phyloP scores from a whole-genome alignment of 1,140 invertebrate species.

The Drosophila grimshawi region DNA sequence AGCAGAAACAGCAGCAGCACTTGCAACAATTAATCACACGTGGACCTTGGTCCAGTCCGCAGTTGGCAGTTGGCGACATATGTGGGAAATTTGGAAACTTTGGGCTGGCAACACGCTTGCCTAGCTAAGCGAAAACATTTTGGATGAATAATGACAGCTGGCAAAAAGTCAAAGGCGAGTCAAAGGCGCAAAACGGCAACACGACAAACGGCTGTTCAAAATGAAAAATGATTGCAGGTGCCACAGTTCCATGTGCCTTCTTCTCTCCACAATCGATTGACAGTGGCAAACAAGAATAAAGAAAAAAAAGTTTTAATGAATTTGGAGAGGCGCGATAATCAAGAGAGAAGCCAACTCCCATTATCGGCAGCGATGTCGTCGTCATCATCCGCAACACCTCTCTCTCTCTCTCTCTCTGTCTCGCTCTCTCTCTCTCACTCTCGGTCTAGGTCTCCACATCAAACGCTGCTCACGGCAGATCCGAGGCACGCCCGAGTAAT shows the following conservation, averaged over 20 bases:
- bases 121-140: constrained; percentile 69
- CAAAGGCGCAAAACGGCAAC: constrained; percentile 72
- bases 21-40: constrained; percentile 74
- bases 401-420: constrained; percentile 1
- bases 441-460: constrained; percentile 50
- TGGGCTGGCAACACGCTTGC: constrained; percentile 25
- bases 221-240: constrained; percentile 82
- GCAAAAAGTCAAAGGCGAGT: constrained; percentile 81
- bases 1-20: constrained; percentile 24
- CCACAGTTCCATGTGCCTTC: constrained; percentile 25
- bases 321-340: constrained; percentile 81
- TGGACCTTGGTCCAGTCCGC: constrained; percentile 36
- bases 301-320: constrained; percentile 77
- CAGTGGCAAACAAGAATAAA: constrained; percentile 40
- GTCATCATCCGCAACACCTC: no score
- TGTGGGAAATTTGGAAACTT: constrained; percentile 75
- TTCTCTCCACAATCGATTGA: constrained; percentile 54
- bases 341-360: constrained; percentile 44
- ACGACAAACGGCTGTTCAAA: constrained; percentile 58
- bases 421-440: background rate
- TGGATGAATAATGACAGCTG: constrained; percentile 82
- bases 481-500: constrained; percentile 75
- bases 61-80: constrained; percentile 62
- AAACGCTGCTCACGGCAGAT: constrained; percentile 53
- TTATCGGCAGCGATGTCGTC: constrained; percentile 30